Evolutionary conservation across 2,888 invertebrate genomes (phyloP), one percentile per base, ranked within the genome.

Genomic region (Dusona sp.): DNA sequence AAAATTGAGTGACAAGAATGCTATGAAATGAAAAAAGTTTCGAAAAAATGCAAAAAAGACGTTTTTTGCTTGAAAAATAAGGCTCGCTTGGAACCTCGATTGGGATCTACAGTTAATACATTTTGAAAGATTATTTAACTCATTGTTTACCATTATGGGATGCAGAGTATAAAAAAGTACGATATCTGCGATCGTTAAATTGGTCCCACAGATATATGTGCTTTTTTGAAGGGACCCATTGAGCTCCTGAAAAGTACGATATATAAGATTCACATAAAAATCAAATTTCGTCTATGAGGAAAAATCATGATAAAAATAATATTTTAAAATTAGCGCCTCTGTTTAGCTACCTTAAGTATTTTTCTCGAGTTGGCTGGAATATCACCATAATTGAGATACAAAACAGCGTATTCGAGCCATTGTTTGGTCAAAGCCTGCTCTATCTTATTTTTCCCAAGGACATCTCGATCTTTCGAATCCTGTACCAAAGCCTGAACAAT

Each of bases 121-220:
- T 70, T 45, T 45, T 29, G 19, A 8, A n/a, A 72, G 2, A 38
- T 68, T 9, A 9, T 68, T 42, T n/a, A 6, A 42, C 11, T 70
- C 13, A n/a, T 70, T 19, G 33, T 3, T 68, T 95, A 97, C 97
- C 95, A 97, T 95, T 89, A 96, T 93, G 90, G 96, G 95, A 91
- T 96, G 95, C 74, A 97, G 94, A 9, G 95, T 95, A 94, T 97
- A 96, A 92, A 96, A 97, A 13, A 96, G 94, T 38, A 96, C 96
- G 84, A 97, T 94, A 94, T 97, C 97, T 11, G 97, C 96, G 61
- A 97, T 94, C 0, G 97, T 96, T 84, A 95, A 92, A 61, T 92
- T 94, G 84, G 95, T 94, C 0, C 95, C 95, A 33, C 96, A 95
- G 79, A 97, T 94, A 91, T 96, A 96, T 0, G 96, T 95, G 88